Base-by-base conservation (phyloP, 2,888 invertebrate species). In the Eristalis tenax region DNA sequence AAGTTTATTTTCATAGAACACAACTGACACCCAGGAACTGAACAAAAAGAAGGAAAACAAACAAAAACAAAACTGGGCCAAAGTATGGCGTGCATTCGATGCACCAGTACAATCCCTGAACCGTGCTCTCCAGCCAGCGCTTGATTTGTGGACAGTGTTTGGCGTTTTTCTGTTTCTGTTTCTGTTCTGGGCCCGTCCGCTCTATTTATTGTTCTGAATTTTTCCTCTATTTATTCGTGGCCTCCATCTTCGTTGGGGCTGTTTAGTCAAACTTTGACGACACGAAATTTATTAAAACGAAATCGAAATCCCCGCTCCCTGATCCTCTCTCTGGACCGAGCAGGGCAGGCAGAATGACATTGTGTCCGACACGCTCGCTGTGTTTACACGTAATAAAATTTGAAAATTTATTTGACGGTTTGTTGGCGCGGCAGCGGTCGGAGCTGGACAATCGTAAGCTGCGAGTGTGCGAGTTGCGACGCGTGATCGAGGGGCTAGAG, bases 381-480 rank as follows among this genome's bases (percentile, higher is more conserved):
- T 89, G 89, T 89, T 89, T 88, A 83, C 88, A 88, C 89, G 91
- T 91, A 91, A 91, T 91, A 90, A 91, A 91, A 91, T 90, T 90
- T 89, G 89, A 91, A 90, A 91, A 91, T 91, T 90, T 91, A 91
- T 91, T 90, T 71, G 76, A 77, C 75, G 68, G 50, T 50, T 50
- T 50, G 50, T 50, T 50, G 50, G 50, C 18, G 18, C 4, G 18
- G 15, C 43, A 13, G 43, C n/a, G 18, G 18, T 50, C 18, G 18
- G 50, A 18, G n/a, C n/a, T 13, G 40, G 40, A 15, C n/a, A 50
- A n/a, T 43, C 18, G 18, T 13, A 4, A 15, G 15, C 15, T 43
- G 43, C 15, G 43, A 43, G 15, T 15, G 43, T 43, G 38, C 38
- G 38, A 15, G 43, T n/a, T n/a, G 50, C 50, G 50, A 50, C 50